Percentiles rank a stretch among this genome's conserved stretches.
These are phyloP conservation scores for Coenonympha glycerion DNA, from an alignment of 2,888 invertebrate species.

Conservation along the genomic window DNA sequence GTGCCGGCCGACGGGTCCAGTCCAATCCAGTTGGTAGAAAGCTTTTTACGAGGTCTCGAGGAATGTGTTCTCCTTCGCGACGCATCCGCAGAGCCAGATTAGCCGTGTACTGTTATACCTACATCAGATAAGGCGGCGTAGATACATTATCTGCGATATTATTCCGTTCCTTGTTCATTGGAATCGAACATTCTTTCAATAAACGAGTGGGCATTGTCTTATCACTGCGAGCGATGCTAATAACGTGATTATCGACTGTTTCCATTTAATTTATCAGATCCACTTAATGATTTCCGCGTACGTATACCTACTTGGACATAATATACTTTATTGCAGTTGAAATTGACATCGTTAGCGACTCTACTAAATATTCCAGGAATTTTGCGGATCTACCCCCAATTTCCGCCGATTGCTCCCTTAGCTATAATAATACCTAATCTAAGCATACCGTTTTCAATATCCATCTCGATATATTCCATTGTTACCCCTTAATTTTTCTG, in stretches of 20 bases:
- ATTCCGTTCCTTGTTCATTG: conserved; percentile 41
- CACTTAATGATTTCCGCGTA: conserved; percentile 16
- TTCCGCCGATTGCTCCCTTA: too few species aligned
- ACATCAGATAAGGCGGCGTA: conserved; percentile 49
- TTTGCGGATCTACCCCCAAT: too few species aligned
- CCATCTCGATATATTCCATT: too few species aligned
- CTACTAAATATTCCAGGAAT: too few species aligned
- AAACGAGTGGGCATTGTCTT: conserved; percentile 52
- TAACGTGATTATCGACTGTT: conserved; percentile 30
- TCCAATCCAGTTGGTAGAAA: conserved; percentile 46
- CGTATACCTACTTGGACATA: background rate
- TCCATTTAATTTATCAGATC: conserved; percentile 32
- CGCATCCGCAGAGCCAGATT: conserved; percentile 28
- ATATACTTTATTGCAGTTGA: background rate
- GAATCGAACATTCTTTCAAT: conserved; percentile 47
- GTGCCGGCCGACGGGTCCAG: conserved; percentile 40
- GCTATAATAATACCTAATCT: too few species aligned
- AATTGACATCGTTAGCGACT: background rate
- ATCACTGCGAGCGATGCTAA: conserved; percentile 43
- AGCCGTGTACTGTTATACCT: conserved; percentile 47
- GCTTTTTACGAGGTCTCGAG: conserved; percentile 39
- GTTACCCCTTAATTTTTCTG: too few species aligned
- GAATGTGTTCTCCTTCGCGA: conserved; percentile 13
- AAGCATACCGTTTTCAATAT: too few species aligned
- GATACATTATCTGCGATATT: conserved; percentile 60